Base-by-base conservation (phyloP, 2,888 invertebrate genomes). In the Ormyrus pomaceus region DNA sequence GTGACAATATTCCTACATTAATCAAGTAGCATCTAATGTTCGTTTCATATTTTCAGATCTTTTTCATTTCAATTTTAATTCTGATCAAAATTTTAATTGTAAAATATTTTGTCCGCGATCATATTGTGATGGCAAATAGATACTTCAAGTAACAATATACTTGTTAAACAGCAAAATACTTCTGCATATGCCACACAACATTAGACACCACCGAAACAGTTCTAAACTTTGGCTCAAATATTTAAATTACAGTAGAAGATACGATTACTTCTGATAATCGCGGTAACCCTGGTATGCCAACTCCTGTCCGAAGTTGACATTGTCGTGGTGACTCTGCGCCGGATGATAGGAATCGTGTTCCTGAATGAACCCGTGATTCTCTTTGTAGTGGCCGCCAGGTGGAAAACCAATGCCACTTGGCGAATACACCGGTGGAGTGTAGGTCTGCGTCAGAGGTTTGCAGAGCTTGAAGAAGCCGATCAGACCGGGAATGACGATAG, bases 381-480 rank as follows among this genome's bases (percentile, higher is more conserved):
- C 92, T 83, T 92, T 92, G 86, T 93, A 93, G n/a, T 93, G 93
- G 19, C 55, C 66, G 6, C 50, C 62, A 0, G 94, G 19, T 19
- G 19, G 93, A 9, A 94, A 92, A 2, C 95, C 96, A 6, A 96
- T 92, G n/a, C 96, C 95, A 69, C 95, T 94, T 0, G 95, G 94
- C 0, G 94, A 93, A 87, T 96, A 96, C 85, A 95, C 94, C 0
- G 95, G 95, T 0, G 89, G 89, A 66, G 90, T 87, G 80, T 88
- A 88, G 74, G 82, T 85, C 4, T 93, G 92, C 10, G 93, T 87
- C 84, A 94, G 92, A 0, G 96, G 96, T 85, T 95, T 95, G 92
- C 96, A 96, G 85, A 96, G 92, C 88, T 96, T 96, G 90, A 96
- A 96, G 92, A 96, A 96, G 51, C 95, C 96, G 86, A 96, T 96